These are phyloP conservation scores for Thaumatotibia leucotreta DNA, from an alignment of 1,140 invertebrate genomes.

Conservation along the genomic window DNA sequence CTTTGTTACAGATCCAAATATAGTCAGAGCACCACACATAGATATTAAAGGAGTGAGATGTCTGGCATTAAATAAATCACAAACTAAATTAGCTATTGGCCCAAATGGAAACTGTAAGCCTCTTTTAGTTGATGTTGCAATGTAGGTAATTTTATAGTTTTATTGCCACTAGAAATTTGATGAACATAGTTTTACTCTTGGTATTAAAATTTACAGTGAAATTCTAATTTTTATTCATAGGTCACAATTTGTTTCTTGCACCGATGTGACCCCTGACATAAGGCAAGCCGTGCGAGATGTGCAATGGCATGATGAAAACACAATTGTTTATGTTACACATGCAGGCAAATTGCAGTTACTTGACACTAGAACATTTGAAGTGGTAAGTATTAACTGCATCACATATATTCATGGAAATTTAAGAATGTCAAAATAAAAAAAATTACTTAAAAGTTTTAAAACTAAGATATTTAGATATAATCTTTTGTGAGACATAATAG, in stretches of 20 bases:
- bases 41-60: slow-evolving; percentile 42
- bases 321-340: slow-evolving; percentile 42
- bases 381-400: slow-evolving; percentile 28
- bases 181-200: background rate
- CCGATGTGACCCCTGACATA: slow-evolving; percentile 19
- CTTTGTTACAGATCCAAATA: slow-evolving; percentile 25
- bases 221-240: slow-evolving; percentile 25
- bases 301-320: slow-evolving; percentile 46
- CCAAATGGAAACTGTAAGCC: slow-evolving; percentile 54
- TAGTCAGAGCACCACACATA: slow-evolving; percentile 20
- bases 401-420: too few species aligned
- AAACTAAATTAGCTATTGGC: slow-evolving; percentile 51
- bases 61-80: slow-evolving; percentile 31
- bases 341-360: slow-evolving; percentile 36
- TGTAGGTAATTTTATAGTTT: slow-evolving; percentile 37
- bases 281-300: slow-evolving; percentile 40
- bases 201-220: background rate
- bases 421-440: too few species aligned
- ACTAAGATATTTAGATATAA: too few species aligned
- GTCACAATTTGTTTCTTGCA: slow-evolving; percentile 24
- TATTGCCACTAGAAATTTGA: slow-evolving; percentile 8
- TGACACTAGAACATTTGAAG: slow-evolving; percentile 35
- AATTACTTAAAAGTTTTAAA: too few species aligned
- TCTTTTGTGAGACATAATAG: too few species aligned
- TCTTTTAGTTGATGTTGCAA: slow-evolving; percentile 51